phyloP scores from a whole-genome alignment of 1,140 invertebrate genomes.

The Glossosoma conforme region DNA sequence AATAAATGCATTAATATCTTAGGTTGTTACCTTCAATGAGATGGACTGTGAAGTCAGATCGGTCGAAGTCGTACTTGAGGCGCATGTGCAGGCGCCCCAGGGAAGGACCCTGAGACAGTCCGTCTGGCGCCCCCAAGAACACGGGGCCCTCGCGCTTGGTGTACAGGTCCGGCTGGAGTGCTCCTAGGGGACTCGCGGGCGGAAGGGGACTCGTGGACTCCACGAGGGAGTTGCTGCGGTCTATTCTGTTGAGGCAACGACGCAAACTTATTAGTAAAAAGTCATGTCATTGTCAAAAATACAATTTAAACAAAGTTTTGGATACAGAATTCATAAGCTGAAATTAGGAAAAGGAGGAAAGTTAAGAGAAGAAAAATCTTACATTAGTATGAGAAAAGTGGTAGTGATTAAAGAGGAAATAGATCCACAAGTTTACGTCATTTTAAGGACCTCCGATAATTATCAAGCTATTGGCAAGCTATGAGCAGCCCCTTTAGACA shows the following conservation, averaged over 20 bases:
- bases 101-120: conserved; percentile 50
- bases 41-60: conserved; percentile 82
- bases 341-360: too few relatives aligned
- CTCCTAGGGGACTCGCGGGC: conserved; percentile 58
- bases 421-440: too few relatives aligned
- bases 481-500: too few relatives aligned
- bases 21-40: conserved; percentile 74
- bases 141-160: conserved; percentile 67
- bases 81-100: conserved; percentile 76
- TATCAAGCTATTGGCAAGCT: too few relatives aligned
- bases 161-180: conserved; percentile 82
- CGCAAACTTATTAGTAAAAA: too few relatives aligned
- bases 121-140: conserved; percentile 57
- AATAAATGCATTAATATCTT: neutral
- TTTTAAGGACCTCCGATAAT: too few relatives aligned
- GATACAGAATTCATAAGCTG: too few relatives aligned
- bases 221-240: conserved; percentile 48
- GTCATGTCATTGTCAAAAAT: too few relatives aligned
- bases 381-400: too few relatives aligned
- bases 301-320: too few relatives aligned
- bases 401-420: too few relatives aligned
- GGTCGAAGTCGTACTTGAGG: conserved; percentile 85
- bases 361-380: too few relatives aligned
- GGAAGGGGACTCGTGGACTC: conserved; percentile 43
- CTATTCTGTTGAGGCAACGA: conserved; percentile 43